Evolutionary conservation across 2,888 invertebrate genomes (phyloP).

Genomic region (Fragum sueziense): DNA sequence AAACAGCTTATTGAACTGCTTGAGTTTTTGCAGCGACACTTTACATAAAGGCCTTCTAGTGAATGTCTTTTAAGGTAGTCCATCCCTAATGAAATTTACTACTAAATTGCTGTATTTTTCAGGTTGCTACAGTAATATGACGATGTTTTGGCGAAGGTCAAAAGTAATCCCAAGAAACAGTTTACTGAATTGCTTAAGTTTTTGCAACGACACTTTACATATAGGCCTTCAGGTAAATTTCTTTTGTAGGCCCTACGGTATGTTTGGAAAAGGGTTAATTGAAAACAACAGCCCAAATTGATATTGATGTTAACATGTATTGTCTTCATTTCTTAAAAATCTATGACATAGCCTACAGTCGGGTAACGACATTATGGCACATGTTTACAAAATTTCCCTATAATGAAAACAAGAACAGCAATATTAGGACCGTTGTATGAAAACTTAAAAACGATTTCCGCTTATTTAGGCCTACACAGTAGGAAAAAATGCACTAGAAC

Average conservation of each 20-base stretch:
- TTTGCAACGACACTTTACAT: conserved; percentile 39
- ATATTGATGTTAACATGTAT: too few relatives aligned
- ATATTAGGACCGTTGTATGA: too few relatives aligned
- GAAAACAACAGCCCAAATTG: too few relatives aligned
- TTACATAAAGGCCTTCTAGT: conserved; percentile 56
- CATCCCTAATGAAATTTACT: not conserved
- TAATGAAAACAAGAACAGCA: too few relatives aligned
- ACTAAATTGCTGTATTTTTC: conserved; percentile 1
- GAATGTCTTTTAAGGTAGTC: too few relatives aligned
- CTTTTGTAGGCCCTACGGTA: not conserved
- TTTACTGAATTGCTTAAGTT: conserved; percentile 47
- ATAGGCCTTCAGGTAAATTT: conserved; percentile 53
- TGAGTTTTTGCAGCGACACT: conserved; percentile 38
- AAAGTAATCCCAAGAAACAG: conserved; percentile 39
- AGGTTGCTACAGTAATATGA: conserved; percentile 54
- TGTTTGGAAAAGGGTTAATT: not conserved
- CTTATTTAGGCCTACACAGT: too few relatives aligned
- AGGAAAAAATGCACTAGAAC: too few relatives aligned
- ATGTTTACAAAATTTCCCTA: conserved; percentile 19
- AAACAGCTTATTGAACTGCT: conserved; percentile 52
- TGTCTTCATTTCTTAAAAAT: too few relatives aligned
- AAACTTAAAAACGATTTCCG: too few relatives aligned
- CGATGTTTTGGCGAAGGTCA: conserved; percentile 29
- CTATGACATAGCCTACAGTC: conserved; percentile 19
- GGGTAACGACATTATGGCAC: conserved; percentile 27